Evolutionary conservation across 2,797 vertebrate species (phyloP).

Genomic region (Spinus olivaceus): DNA sequence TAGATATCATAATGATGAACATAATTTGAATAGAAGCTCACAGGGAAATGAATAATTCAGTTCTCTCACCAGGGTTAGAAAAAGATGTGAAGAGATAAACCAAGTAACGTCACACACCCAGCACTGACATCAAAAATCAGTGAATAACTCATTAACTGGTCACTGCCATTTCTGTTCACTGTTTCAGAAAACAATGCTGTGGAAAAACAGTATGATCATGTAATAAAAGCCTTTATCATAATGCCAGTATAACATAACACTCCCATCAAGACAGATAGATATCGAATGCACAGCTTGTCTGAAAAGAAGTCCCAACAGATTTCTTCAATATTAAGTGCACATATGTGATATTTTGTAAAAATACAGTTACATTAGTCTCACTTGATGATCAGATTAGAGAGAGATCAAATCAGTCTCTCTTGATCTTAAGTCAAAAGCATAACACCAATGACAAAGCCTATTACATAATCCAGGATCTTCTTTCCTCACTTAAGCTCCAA

Average conservation of each 20-base stretch:
- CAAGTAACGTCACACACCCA: neutral
- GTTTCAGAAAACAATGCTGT: neutral
- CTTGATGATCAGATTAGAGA: neutral
- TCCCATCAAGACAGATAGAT: neutral
- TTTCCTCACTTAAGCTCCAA: neutral
- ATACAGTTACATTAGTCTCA: neutral
- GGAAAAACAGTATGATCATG: neutral
- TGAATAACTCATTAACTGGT: neutral
- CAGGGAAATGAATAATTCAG: neutral
- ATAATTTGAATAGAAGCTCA: fast-evolving
- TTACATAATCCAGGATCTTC: neutral
- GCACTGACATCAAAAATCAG: neutral
- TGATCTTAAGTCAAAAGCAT: neutral
- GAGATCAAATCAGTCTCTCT: neutral
- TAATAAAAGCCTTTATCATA: neutral
- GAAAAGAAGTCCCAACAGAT: neutral
- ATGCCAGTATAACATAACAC: neutral
- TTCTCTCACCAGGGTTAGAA: neutral
- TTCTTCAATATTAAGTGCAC: neutral
- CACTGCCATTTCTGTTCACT: neutral
- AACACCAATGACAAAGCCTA: neutral
- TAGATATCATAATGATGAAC: neutral
- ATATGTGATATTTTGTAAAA: neutral
- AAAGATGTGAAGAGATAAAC: neutral
- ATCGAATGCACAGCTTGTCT: neutral